A percentile compares a stretch with the other conserved stretches of the same genome.
Conservation (phyloP, 1,140 invertebrate genomes). For the Rhopalosiphum maidis region DNA sequence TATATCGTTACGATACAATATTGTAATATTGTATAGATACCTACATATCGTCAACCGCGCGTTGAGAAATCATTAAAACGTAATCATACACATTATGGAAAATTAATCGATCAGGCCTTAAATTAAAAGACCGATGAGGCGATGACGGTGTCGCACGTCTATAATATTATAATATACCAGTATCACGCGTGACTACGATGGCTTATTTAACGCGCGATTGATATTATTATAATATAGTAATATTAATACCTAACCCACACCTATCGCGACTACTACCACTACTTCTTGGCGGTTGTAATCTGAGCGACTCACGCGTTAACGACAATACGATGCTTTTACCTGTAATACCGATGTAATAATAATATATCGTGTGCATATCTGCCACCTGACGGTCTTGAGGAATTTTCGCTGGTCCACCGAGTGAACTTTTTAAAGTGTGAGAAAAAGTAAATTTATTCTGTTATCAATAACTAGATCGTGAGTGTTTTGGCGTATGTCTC, state of each 20-base stretch:
- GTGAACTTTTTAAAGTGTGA: background rate
- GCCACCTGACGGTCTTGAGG: background rate
- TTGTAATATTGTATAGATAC: background rate
- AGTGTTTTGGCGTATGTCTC: too few relatives aligned
- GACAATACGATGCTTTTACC: background rate
- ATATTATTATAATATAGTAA: background rate
- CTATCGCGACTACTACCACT: background rate
- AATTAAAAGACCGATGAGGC: background rate
- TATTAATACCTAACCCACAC: background rate
- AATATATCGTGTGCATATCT: background rate
- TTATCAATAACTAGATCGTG: background rate
- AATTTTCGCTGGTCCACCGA: background rate
- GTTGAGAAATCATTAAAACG: background rate
- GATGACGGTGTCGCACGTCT: background rate
- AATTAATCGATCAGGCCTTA: background rate
- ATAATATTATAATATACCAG: background rate
- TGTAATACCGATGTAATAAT: background rate
- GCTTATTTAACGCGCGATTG: background rate
- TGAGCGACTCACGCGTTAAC: background rate
- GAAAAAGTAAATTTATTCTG: background rate
- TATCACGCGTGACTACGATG: background rate
- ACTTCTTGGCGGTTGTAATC: background rate
- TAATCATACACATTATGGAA: conserved; percentile 9
- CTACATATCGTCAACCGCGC: background rate
- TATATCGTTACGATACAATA: background rate